Percentiles rank a stretch among this genome's conserved stretches.
phyloP scores from a whole-genome alignment of 2,888 invertebrate genomes.

The Pyrrhia umbra region DNA sequence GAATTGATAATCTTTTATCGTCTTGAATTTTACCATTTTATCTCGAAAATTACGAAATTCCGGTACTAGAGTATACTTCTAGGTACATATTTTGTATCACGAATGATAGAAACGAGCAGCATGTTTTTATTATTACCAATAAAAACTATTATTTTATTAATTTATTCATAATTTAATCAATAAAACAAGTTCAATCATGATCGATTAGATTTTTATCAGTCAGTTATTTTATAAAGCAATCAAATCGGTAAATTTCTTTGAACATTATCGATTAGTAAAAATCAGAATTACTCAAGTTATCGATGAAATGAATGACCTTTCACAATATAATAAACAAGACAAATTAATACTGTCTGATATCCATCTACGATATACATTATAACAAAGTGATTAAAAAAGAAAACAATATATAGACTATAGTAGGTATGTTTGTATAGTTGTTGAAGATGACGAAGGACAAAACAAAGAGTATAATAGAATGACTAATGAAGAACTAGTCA shows the following conservation, averaged over 20 bases:
- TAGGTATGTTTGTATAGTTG: constrained; percentile 12
- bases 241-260: not conserved
- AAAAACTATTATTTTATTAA: constrained; percentile 9
- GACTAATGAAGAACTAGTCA: constrained; percentile 5
- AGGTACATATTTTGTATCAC: constrained; percentile 18
- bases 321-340: not conserved
- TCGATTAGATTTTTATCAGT: not conserved
- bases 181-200: constrained; percentile 16
- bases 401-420: constrained; percentile 1
- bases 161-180: constrained; percentile 17
- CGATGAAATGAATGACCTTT: constrained; percentile 12
- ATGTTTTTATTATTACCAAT: constrained; percentile 1
- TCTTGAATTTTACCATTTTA: constrained; percentile 50
- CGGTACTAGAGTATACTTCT: too few relatives aligned
- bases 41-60: constrained; percentile 36
- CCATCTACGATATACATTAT: not conserved
- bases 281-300: constrained; percentile 1
- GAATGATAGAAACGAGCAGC: constrained; percentile 6
- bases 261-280: constrained; percentile 18
- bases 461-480: constrained; percentile 16
- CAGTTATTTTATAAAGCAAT: not conserved
- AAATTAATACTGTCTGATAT: not conserved
- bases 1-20: constrained; percentile 33
- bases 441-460: not conserved
- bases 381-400: not conserved